These are phyloP conservation scores for Xestia c-nigrum DNA, from an alignment of 2,888 invertebrate species.

Conservation along the genomic window DNA sequence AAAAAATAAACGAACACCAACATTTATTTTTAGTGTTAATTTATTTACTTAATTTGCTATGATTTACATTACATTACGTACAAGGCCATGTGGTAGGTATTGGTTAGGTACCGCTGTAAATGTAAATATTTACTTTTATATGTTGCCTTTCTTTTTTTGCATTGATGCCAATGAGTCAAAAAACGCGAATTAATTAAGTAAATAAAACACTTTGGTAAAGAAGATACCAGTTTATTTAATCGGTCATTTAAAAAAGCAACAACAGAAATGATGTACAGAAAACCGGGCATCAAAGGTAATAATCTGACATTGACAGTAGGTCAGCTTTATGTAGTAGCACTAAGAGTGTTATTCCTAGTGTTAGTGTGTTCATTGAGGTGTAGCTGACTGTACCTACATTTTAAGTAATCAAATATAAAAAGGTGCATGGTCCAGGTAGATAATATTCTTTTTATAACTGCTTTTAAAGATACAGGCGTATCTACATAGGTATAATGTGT, in stretches of 20 bases:
- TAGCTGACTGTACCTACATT: background rate
- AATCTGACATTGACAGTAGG: background rate
- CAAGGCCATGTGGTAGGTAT: conserved; percentile 38
- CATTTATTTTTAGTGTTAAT: conserved; percentile 34
- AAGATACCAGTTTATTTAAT: conserved; percentile 5
- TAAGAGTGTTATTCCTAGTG: background rate
- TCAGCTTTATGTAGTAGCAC: no score
- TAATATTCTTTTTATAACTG: conserved; percentile 22
- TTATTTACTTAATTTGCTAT: conserved; percentile 39
- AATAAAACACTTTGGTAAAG: background rate
- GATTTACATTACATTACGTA: conserved; percentile 43
- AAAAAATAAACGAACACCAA: conserved; percentile 5
- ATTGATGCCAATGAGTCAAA: conserved; percentile 18
- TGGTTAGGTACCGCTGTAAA: conserved; percentile 11
- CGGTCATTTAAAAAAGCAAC: background rate
- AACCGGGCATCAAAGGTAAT: background rate
- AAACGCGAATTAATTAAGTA: conserved; percentile 5
- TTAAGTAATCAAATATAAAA: conserved; percentile 13
- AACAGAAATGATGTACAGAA: background rate
- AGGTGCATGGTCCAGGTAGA: background rate
- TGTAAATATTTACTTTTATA: conserved; percentile 25
- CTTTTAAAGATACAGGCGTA: conserved; percentile 7
- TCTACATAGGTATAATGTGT: background rate
- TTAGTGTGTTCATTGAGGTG: background rate
- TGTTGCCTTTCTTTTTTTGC: conserved; percentile 35